Percentiles rank a stretch among this genome's conserved stretches.
Conservation (phyloP, 2,888 invertebrate species). For the Ceriagrion tenellum region DNA sequence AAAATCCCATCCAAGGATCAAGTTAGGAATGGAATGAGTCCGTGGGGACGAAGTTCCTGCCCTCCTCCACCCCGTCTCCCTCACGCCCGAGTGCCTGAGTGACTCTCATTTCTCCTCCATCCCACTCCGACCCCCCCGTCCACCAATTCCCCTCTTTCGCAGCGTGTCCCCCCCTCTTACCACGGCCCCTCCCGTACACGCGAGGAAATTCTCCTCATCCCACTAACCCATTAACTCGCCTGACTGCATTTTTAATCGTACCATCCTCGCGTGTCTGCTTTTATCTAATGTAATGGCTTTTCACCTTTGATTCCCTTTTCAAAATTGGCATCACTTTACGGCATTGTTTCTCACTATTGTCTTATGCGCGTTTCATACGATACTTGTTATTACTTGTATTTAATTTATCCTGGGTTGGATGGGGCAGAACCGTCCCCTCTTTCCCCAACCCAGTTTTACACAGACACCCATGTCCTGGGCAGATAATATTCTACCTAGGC, state of each 20-base stretch:
- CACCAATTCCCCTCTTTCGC: neutral
- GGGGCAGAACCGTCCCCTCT: too few relatives aligned
- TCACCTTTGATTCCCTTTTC: neutral
- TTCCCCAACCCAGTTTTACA: too few relatives aligned
- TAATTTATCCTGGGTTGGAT: too few relatives aligned
- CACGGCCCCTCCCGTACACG: neutral
- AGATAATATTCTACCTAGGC: too few relatives aligned
- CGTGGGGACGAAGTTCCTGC: neutral
- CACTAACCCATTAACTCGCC: neutral
- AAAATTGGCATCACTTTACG: neutral
- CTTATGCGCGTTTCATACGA: too few relatives aligned
- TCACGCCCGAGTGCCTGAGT: neutral
- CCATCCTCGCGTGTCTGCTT: neutral
- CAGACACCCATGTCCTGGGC: too few relatives aligned
- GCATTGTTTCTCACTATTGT: too few relatives aligned
- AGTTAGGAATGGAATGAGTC: neutral
- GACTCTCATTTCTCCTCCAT: too few relatives aligned
- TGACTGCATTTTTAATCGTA: neutral
- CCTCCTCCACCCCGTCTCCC: neutral
- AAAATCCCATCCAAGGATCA: conserved; percentile 28
- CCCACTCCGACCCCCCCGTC: neutral
- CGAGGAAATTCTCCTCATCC: neutral
- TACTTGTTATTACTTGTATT: too few relatives aligned
- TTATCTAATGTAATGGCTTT: neutral
- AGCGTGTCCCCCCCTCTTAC: neutral